Percentiles rank a stretch among this genome's conserved stretches.
Evolutionary conservation across 2,113 vertebrate genomes (phyloP).

Genomic region (Heliornis fulica): DNA sequence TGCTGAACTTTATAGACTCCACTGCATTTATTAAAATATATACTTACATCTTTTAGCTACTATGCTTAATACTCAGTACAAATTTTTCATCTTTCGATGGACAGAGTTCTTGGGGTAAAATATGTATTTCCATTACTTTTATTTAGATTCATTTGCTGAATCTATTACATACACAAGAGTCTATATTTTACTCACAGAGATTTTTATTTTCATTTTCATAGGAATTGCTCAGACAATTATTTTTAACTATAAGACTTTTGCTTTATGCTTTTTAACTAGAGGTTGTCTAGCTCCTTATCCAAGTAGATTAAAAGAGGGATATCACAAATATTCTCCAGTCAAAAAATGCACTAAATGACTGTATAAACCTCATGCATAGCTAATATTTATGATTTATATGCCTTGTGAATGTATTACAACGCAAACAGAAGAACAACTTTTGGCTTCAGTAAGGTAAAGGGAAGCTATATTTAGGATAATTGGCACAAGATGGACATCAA

Average conservation of each 20-base stretch:
- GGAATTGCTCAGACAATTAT: neutral
- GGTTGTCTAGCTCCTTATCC: neutral
- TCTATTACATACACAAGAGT: neutral
- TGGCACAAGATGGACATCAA: neutral
- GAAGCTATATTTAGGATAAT: neutral
- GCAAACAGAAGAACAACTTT: neutral
- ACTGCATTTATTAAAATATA: neutral
- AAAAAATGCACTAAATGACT: neutral
- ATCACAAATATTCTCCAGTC: neutral
- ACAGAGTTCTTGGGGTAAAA: neutral
- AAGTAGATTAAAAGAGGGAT: neutral
- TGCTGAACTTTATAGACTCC: neutral
- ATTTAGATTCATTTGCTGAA: neutral
- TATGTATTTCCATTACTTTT: neutral
- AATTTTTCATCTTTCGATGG: neutral
- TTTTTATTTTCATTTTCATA: neutral
- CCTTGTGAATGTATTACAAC: neutral
- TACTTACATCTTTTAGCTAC: neutral
- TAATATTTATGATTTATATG: neutral
- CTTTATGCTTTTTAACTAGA: neutral
- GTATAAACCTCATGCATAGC: neutral
- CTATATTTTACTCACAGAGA: neutral
- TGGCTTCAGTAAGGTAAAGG: neutral
- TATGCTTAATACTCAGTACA: neutral
- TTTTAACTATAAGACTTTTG: neutral